Evolutionary conservation across 2,113 vertebrate genomes (phyloP).

Genomic region (Chamaetylas fuelleborni): DNA sequence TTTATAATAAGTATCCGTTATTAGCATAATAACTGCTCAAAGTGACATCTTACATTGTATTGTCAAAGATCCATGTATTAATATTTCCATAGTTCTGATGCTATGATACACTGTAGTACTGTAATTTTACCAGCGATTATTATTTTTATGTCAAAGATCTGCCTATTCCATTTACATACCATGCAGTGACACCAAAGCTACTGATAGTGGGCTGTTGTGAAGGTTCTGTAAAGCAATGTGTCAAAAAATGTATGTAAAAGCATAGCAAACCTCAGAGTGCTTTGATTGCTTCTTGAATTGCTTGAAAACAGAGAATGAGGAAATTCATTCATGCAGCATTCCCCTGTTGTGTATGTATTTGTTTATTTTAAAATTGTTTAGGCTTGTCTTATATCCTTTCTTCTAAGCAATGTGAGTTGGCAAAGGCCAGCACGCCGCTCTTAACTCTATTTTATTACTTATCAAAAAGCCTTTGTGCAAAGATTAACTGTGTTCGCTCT

Average conservation of each 20-base stretch:
- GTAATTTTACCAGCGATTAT: constrained; percentile 58
- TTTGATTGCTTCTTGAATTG: constrained; percentile 32
- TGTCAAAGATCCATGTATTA: constrained; percentile 62
- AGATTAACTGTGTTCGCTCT: constrained; percentile 44
- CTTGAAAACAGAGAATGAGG: not conserved
- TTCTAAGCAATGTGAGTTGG: not conserved
- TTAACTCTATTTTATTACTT: constrained; percentile 4
- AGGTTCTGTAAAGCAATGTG: constrained; percentile 16
- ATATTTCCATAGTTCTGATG: constrained; percentile 63
- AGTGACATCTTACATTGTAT: constrained; percentile 64
- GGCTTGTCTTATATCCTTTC: not conserved
- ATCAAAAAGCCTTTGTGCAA: constrained; percentile 30
- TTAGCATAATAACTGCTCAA: constrained; percentile 62
- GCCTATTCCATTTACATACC: constrained; percentile 33
- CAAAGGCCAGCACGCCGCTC: not conserved
- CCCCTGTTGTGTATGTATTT: not conserved
- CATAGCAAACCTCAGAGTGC: not conserved
- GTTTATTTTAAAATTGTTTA: constrained; percentile 35
- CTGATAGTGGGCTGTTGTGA: constrained; percentile 1
- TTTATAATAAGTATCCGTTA: constrained; percentile 52
- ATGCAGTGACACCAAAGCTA: constrained; percentile 48
- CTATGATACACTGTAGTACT: constrained; percentile 40
- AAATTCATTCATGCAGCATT: not conserved
- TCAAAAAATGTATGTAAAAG: constrained; percentile 32
- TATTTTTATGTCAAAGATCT: constrained; percentile 64